These are phyloP conservation scores for Pelagia noctiluca DNA, from an alignment of 30 jellyfish, hydroid and myxozoan species.

Conservation along the genomic window DNA sequence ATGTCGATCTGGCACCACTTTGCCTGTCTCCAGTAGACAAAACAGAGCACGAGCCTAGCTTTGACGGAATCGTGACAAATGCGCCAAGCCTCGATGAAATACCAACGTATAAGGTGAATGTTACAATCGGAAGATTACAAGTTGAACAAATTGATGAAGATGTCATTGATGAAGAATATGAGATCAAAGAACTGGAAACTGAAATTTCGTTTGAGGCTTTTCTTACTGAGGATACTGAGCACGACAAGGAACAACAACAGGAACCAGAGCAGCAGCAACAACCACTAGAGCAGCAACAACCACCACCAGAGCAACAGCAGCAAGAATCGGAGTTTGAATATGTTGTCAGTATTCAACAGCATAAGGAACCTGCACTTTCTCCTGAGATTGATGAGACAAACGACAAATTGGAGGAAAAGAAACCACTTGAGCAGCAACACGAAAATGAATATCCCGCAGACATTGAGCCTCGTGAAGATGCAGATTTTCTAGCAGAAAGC, in stretches of 20 bases:
- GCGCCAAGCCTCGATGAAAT: background rate
- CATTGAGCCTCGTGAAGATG: no score
- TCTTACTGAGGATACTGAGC: background rate
- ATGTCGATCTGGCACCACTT: conserved; percentile 6
- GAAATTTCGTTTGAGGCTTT: background rate
- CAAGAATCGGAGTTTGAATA: no score
- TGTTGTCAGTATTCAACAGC: no score
- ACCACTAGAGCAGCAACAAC: no score
- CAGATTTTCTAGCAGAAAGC: no score
- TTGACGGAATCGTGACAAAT: background rate
- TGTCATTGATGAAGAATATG: background rate
- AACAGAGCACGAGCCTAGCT: no score
- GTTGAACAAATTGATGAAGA: background rate
- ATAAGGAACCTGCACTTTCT: no score
- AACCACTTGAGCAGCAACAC: no score
- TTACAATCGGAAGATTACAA: background rate
- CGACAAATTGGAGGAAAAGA: no score
- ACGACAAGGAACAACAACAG: background rate
- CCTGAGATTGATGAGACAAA: no score
- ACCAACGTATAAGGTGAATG: background rate
- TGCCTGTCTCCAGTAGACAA: background rate
- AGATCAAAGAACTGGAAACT: background rate
- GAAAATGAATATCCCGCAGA: no score
- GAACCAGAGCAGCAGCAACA: background rate
- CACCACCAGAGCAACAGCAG: no score